Evolutionary conservation across 2,797 vertebrate species (phyloP).

Genomic region (Eulemur coronatus): DNA sequence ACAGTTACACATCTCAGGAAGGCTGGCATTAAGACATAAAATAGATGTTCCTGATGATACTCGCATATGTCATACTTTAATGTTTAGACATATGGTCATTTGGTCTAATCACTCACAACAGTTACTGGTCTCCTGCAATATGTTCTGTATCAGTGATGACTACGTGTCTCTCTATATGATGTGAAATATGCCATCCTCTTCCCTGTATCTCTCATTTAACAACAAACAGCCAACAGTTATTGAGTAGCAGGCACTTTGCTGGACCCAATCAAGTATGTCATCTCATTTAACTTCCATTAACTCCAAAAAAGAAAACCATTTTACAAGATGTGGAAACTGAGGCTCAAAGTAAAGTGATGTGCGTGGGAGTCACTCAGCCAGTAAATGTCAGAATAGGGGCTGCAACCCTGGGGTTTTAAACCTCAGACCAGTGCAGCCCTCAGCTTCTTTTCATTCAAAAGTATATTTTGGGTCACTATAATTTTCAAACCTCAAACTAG

Average conservation of each 20-base stretch:
- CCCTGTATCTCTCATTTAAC: neutral
- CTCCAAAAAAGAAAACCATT: slow-evolving; percentile 6
- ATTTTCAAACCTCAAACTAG: slow-evolving; percentile 29
- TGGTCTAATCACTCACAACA: slow-evolving; percentile 45
- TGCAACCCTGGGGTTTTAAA: neutral
- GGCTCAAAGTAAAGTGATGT: neutral
- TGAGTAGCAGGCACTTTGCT: neutral
- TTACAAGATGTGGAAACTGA: neutral
- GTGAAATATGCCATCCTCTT: neutral
- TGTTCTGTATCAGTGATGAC: neutral
- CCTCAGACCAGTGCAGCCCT: neutral
- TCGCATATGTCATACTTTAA: slow-evolving; percentile 10
- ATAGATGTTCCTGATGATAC: slow-evolving; percentile 38
- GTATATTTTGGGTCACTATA: neutral
- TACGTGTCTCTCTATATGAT: neutral
- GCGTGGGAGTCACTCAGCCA: neutral
- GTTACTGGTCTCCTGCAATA: neutral
- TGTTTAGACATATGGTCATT: slow-evolving; percentile 35
- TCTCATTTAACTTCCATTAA: slow-evolving; percentile 4
- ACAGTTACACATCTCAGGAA: neutral
- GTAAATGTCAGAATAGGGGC: neutral
- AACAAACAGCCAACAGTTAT: neutral
- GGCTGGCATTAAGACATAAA: slow-evolving; percentile 50
- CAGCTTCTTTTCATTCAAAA: neutral
- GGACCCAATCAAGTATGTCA: neutral